Evolutionary conservation across 2,888 invertebrate genomes (phyloP).

Genomic region (Thera obeliscata): DNA sequence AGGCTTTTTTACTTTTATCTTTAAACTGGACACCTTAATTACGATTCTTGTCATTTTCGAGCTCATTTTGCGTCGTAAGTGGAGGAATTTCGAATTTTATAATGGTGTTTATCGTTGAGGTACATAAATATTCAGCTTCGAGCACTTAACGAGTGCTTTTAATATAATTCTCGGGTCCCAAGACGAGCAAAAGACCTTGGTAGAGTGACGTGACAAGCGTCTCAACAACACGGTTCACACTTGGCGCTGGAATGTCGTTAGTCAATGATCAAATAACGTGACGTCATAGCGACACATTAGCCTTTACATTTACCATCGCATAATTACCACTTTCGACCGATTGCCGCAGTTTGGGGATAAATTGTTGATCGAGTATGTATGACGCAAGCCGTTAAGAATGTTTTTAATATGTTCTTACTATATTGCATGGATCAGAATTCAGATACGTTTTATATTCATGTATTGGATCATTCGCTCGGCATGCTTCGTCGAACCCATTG

Average conservation of each 20-base stretch:
- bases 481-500: slow-evolving; percentile 68
- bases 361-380: slow-evolving; percentile 65
- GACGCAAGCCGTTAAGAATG: slow-evolving; percentile 65
- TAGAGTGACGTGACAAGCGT: slow-evolving; percentile 75
- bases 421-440: slow-evolving; percentile 53
- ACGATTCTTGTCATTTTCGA: slow-evolving; percentile 31
- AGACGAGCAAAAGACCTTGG: slow-evolving; percentile 76
- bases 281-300: slow-evolving; percentile 74
- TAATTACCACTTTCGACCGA: slow-evolving; percentile 65
- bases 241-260: slow-evolving; percentile 81
- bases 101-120: slow-evolving; percentile 43
- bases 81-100: slow-evolving; percentile 42
- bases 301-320: slow-evolving; percentile 61
- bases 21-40: slow-evolving; percentile 37
- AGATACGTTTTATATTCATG: slow-evolving; percentile 64
- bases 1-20: slow-evolving; percentile 33
- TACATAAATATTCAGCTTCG: slow-evolving; percentile 55
- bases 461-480: slow-evolving; percentile 69
- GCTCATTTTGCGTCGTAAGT: slow-evolving; percentile 24
- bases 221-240: slow-evolving; percentile 74
- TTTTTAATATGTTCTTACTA: slow-evolving; percentile 56
- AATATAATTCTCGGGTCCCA: slow-evolving; percentile 55
- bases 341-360: slow-evolving; percentile 62
- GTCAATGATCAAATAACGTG: slow-evolving; percentile 80
- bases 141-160: slow-evolving; percentile 51